phyloP scores from a whole-genome alignment of 2,113 vertebrate species.

The Cyprinodon variegatus region DNA sequence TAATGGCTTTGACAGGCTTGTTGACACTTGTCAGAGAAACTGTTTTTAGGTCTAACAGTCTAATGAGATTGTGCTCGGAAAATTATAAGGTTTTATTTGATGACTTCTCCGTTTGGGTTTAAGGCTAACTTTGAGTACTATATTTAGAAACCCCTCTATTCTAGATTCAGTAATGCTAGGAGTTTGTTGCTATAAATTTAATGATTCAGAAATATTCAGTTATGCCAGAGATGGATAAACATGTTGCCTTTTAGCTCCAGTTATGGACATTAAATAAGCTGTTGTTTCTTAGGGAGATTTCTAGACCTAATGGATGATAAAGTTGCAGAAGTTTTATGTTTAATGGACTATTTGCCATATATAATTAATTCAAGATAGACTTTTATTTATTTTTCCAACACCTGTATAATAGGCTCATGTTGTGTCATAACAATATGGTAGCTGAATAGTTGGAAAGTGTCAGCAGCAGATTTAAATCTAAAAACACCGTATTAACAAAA shows the following conservation, averaged over 20 bases:
- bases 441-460: not conserved
- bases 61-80: not conserved
- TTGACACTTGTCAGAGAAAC: constrained; percentile 2
- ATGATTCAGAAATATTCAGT: not conserved
- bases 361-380: too few relatives aligned
- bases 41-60: not conserved
- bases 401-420: not conserved
- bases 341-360: too few relatives aligned
- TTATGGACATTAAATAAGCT: not conserved
- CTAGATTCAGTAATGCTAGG: constrained; percentile 6
- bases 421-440: not conserved
- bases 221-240: not conserved
- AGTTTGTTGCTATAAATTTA: constrained; percentile 3
- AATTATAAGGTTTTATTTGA: constrained; percentile 10
- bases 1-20: not conserved
- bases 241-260: not conserved
- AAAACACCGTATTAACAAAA: too few relatives aligned
- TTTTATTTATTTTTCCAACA: too few relatives aligned
- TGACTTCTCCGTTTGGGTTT: not conserved
- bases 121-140: constrained; percentile 1
- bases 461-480: not conserved
- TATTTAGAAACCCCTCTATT: not conserved
- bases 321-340: too few relatives aligned
- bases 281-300: too few relatives aligned
- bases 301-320: too few relatives aligned